phyloP scores from a whole-genome alignment of 2,797 vertebrate species.

The Phataginus tricuspis region DNA sequence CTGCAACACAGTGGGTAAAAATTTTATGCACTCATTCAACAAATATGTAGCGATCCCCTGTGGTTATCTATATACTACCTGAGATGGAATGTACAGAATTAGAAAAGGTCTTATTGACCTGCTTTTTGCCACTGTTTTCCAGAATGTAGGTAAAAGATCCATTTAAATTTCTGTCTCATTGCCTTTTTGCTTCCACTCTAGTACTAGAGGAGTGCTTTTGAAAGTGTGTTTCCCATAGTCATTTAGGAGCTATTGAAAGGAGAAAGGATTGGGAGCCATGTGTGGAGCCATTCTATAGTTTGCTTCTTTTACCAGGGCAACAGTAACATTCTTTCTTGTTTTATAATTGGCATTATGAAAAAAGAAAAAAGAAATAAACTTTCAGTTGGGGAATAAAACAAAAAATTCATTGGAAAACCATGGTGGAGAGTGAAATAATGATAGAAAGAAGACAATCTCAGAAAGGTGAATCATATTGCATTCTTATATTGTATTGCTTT shows the following conservation, averaged over 20 bases:
- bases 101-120: slow-evolving; percentile 52
- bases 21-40: slow-evolving; percentile 20
- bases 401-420: background rate
- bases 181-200: background rate
- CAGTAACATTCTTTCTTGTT: background rate
- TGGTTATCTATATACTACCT: background rate
- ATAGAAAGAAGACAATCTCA: background rate
- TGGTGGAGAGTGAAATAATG: background rate
- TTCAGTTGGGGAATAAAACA: background rate
- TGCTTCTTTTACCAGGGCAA: background rate
- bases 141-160: slow-evolving; percentile 22
- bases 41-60: background rate
- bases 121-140: slow-evolving; percentile 22
- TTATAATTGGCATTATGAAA: background rate
- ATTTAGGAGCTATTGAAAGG: background rate
- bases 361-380: background rate
- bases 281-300: background rate
- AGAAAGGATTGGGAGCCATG: background rate
- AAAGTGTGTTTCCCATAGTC: background rate
- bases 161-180: background rate
- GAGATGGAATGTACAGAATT: slow-evolving; percentile 38
- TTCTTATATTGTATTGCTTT: background rate
- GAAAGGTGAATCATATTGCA: background rate
- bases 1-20: background rate
- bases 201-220: background rate